Percentiles rank a stretch among this genome's conserved stretches.
These are phyloP conservation scores for Abramis brama DNA, from an alignment of 2,113 vertebrate genomes.

Conservation along the genomic window DNA sequence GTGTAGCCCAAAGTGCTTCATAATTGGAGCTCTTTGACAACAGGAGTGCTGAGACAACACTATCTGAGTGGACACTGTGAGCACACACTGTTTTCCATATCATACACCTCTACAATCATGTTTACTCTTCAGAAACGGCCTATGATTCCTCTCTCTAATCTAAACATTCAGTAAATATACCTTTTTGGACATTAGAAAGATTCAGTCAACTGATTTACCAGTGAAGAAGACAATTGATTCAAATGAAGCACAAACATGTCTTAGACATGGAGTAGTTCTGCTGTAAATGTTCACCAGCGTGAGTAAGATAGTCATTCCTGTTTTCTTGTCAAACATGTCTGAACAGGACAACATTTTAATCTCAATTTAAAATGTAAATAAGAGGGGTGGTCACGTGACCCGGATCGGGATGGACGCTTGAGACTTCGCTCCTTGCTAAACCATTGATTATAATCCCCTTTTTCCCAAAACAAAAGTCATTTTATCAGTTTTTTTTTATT, in stretches of 20 bases:
- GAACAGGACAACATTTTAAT: neutral
- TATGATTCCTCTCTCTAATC: neutral
- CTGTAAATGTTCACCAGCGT: neutral
- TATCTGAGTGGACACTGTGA: constrained; percentile 43
- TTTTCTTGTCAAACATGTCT: neutral
- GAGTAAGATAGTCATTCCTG: neutral
- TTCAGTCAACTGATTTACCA: neutral
- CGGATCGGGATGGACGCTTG: too few species aligned
- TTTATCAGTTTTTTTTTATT: too few species aligned
- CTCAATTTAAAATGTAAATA: neutral
- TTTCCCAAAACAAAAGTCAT: too few species aligned
- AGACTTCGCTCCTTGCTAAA: too few species aligned
- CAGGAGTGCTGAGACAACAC: constrained; percentile 41
- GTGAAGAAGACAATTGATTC: neutral
- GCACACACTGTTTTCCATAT: neutral
- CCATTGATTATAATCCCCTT: too few species aligned
- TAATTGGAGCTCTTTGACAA: constrained; percentile 70
- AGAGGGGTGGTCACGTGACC: too few species aligned
- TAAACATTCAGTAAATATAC: neutral
- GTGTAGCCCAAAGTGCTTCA: constrained; percentile 67
- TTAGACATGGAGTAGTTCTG: neutral
- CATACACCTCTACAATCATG: neutral
- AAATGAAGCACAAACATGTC: neutral
- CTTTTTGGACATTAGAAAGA: neutral
- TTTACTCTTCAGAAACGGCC: neutral